These are phyloP conservation scores for Stichodactyla mertensii DNA, from an alignment of 64 coral and sea anemone species.

Conservation along the genomic window DNA sequence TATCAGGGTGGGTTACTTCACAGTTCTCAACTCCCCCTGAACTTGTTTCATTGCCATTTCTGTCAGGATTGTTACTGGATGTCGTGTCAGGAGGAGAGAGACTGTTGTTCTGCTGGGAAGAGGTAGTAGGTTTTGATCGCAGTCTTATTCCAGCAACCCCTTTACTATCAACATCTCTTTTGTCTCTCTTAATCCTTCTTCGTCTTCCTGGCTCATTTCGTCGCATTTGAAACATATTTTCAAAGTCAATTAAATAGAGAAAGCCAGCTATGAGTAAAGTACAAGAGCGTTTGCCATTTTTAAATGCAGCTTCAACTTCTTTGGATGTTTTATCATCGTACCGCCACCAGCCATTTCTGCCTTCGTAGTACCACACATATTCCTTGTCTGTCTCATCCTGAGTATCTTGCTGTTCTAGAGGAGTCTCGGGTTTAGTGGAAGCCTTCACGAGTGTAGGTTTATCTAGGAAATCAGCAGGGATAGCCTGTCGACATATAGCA, in stretches of 20 bases:
- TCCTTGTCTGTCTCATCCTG: slow-evolving; percentile 15
- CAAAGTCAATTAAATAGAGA: slow-evolving; percentile 93
- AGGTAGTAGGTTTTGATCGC: neutral
- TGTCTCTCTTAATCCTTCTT: slow-evolving; percentile 90
- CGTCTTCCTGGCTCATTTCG: slow-evolving; percentile 88
- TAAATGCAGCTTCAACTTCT: slow-evolving; percentile 87
- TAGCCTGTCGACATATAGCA: slow-evolving; percentile 85
- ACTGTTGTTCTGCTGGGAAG: neutral
- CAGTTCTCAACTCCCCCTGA: neutral
- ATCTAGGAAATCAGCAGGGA: slow-evolving; percentile 68
- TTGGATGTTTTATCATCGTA: slow-evolving; percentile 81
- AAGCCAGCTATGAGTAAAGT: slow-evolving; percentile 87
- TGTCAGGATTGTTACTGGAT: neutral
- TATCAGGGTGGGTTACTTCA: neutral
- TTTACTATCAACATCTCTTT: slow-evolving; percentile 77
- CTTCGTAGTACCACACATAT: slow-evolving; percentile 93
- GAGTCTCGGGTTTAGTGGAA: neutral
- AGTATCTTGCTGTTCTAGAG: slow-evolving; percentile 1
- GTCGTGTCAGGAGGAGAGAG: neutral
- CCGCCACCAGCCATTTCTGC: slow-evolving; percentile 97
- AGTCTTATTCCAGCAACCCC: slow-evolving; percentile 87
- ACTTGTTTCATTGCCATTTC: neutral
- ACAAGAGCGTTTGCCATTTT: slow-evolving; percentile 92
- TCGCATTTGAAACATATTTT: slow-evolving; percentile 98
- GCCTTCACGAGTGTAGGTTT: slow-evolving; percentile 90